Evolutionary conservation across 37 sponge, comb jelly and placozoan genomes (phyloP), one percentile per base, ranked within the genome.

Genomic region (Crambe crambe): DNA sequence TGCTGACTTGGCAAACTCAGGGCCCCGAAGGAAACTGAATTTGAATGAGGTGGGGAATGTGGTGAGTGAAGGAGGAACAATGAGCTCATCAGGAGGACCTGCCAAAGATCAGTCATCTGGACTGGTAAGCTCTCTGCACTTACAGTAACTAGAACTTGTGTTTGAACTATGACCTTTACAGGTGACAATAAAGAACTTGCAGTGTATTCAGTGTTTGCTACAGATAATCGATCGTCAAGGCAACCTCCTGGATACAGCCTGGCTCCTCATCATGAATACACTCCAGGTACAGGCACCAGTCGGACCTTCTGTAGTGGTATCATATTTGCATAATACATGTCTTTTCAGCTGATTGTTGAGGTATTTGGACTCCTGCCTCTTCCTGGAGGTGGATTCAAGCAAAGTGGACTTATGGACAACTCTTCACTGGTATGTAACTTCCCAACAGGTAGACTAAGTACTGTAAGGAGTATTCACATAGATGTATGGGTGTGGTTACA

Each of bases 141-240:
- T n/a, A n/a, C n/a, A n/a, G n/a, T n/a, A n/a, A n/a, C n/a, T n/a
- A n/a, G n/a, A n/a, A n/a, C n/a, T n/a, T n/a, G n/a, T n/a, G n/a
- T n/a, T n/a, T n/a, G n/a, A n/a, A n/a, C n/a, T n/a, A n/a, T n/a
- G n/a, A n/a, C n/a, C n/a, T n/a, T n/a, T 81, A 47, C 44, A 90
- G 92, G 56, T 87, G 21, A 84, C 81, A 30, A 58, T 82, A 2
- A 97, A 97, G 93, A 90, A 92, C 43, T 61, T 97, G 34, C 96
- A 97, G 82, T 97, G 95, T 68, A 90, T 95, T 22, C 58, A 86
- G 20, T 77, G 81, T 3, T 72, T 97, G 43, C 83, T 97, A 8
- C 66, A 85, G 72, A 78, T 97, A 59, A 90, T 92, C 1, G 91
- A 95, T 67, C 86, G 80, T 71, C 91, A 95, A 81, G 98, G 96